A percentile compares a stretch with the other conserved stretches of the same genome.
Conservation (phyloP, 2,797 vertebrate genomes). For the Ctenochaetus hawaiiensis region DNA sequence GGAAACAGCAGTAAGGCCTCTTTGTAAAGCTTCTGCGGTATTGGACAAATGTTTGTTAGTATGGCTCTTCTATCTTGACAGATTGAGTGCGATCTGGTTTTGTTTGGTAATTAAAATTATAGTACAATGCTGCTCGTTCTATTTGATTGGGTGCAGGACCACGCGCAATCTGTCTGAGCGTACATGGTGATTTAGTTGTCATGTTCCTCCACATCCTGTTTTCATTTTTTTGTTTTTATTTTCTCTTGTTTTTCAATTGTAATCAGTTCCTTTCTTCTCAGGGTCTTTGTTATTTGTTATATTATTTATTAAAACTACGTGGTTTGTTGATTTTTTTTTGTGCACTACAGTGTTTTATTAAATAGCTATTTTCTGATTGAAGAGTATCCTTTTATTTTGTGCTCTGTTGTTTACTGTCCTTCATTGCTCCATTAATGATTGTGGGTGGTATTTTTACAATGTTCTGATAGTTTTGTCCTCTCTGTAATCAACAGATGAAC, state of each 20-base stretch:
- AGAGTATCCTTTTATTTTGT: background rate
- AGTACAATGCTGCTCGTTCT: slow-evolving; percentile 69
- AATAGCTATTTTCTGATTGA: background rate
- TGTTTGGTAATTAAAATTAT: slow-evolving; percentile 85
- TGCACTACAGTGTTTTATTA: background rate
- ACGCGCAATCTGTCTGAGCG: slow-evolving; percentile 66
- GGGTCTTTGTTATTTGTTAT: slow-evolving; percentile 19
- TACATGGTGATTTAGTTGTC: slow-evolving; percentile 69
- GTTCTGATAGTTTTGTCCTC: slow-evolving; percentile 30
- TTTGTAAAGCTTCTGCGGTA: slow-evolving; percentile 78
- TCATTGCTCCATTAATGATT: slow-evolving; percentile 15
- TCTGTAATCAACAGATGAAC: slow-evolving; percentile 88
- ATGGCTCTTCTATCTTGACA: slow-evolving; percentile 77
- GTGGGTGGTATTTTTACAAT: background rate
- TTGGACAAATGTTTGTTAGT: slow-evolving; percentile 86
- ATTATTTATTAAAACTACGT: slow-evolving; percentile 37
- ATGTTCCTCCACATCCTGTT: slow-evolving; percentile 55
- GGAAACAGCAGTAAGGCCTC: slow-evolving; percentile 83
- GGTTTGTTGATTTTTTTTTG: slow-evolving; percentile 4
- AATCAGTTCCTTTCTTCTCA: slow-evolving; percentile 39
- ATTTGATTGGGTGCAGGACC: slow-evolving; percentile 71
- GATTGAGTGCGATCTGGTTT: slow-evolving; percentile 81
- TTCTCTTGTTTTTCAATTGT: slow-evolving; percentile 68
- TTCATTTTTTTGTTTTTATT: slow-evolving; percentile 5
- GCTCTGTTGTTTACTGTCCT: slow-evolving; percentile 5